These are phyloP conservation scores for Spondyliosoma cantharus DNA, from an alignment of 2,797 vertebrate genomes.

Conservation along the genomic window DNA sequence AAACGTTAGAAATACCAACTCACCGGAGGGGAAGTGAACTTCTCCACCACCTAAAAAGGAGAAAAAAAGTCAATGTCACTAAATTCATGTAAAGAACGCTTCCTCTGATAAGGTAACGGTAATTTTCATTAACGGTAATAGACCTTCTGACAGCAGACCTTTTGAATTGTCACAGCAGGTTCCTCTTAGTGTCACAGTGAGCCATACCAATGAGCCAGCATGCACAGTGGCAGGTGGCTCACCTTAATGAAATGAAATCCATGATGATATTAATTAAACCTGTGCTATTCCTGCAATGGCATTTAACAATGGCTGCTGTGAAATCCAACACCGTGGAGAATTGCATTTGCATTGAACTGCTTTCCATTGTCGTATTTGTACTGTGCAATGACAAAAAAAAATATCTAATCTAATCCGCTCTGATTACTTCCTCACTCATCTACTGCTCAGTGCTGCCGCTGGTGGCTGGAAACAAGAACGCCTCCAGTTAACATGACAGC, in stretches of 20 bases:
- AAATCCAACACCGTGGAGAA: background rate
- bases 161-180: background rate
- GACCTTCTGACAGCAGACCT: background rate
- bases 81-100: background rate
- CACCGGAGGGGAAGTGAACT: background rate
- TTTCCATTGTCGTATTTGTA: too few species aligned
- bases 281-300: background rate
- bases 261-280: background rate
- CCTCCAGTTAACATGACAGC: background rate
- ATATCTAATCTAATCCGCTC: background rate
- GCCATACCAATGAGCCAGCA: background rate
- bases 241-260: background rate
- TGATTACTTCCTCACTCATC: background rate
- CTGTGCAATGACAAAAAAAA: background rate
- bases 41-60: background rate
- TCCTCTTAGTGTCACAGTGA: background rate
- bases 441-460: background rate
- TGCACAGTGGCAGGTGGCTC: background rate
- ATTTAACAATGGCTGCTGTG: background rate
- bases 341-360: too few species aligned
- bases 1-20: slow-evolving; percentile 15
- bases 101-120: background rate
- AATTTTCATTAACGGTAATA: background rate
- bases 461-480: background rate
- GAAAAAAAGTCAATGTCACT: slow-evolving; percentile 9